A percentile compares a stretch with the other conserved stretches of the same genome.
These are phyloP conservation scores for Eupithecia exiguata DNA, from an alignment of 2,888 invertebrate species.

Conservation along the genomic window DNA sequence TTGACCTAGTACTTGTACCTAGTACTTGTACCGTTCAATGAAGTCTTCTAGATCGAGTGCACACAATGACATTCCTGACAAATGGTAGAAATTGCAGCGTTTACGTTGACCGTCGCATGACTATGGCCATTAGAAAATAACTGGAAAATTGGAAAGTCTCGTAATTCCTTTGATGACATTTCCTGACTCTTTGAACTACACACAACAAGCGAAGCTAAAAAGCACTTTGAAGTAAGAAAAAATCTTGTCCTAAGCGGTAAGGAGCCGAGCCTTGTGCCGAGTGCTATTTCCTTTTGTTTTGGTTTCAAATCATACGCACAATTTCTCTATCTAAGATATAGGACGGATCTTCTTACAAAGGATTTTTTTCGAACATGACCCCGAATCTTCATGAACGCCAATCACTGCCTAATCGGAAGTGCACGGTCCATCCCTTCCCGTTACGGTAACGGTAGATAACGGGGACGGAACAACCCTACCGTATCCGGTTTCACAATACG, in stretches of 20 bases:
- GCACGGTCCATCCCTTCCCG: constrained; percentile 39
- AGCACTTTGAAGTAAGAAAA: background rate
- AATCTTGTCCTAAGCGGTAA: background rate
- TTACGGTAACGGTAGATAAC: constrained; percentile 33
- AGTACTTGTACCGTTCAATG: constrained; percentile 23
- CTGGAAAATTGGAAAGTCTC: constrained; percentile 19
- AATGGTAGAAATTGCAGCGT: constrained; percentile 36
- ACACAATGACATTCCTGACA: constrained; percentile 44
- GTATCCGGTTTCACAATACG: constrained; percentile 38
- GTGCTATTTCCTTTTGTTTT: background rate
- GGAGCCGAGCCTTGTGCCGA: background rate
- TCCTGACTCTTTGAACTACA: background rate
- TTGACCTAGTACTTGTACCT: no score
- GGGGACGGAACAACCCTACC: constrained; percentile 28
- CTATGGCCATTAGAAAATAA: constrained; percentile 16
- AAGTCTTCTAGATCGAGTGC: constrained; percentile 31
- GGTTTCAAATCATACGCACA: background rate
- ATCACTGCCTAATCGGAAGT: constrained; percentile 45
- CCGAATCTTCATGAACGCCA: constrained; percentile 31
- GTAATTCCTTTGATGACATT: background rate
- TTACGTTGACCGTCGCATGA: constrained; percentile 30
- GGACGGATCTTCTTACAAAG: constrained; percentile 4
- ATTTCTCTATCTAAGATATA: background rate
- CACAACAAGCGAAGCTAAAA: background rate
- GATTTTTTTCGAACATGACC: constrained; percentile 18